Conservation (phyloP, 2,113 vertebrate species). For the Suricata suricatta region DNA sequence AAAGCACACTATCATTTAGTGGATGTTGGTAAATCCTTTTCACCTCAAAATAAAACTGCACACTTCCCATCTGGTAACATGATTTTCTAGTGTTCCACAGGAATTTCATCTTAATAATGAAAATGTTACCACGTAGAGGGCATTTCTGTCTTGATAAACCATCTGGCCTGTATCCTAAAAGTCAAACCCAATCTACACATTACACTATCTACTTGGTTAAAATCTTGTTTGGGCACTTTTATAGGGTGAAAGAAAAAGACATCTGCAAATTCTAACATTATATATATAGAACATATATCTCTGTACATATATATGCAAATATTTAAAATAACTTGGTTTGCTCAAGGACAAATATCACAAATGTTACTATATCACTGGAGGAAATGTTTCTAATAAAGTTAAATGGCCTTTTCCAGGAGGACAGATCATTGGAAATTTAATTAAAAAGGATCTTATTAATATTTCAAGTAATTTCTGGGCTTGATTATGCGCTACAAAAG, state of each 20-base stretch:
- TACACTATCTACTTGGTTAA: conserved; percentile 36
- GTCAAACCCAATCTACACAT: conserved; percentile 17
- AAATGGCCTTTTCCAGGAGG: conserved; percentile 43
- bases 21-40: conserved; percentile 45
- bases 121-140: neutral
- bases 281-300: neutral
- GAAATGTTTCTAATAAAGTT: conserved; percentile 66
- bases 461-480: conserved; percentile 72
- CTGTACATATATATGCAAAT: neutral
- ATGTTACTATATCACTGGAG: conserved; percentile 34
- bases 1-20: conserved; percentile 68
- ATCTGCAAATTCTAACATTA: neutral
- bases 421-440: conserved; percentile 58
- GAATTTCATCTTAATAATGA: conserved; percentile 43
- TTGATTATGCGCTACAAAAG: conserved; percentile 71
- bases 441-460: conserved; percentile 60
- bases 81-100: neutral
- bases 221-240: neutral
- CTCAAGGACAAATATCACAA: conserved; percentile 53
- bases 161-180: conserved; percentile 29
- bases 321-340: conserved; percentile 43
- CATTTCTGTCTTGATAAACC: conserved; percentile 17
- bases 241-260: neutral
- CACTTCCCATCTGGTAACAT: neutral
- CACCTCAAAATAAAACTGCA: conserved; percentile 73